A percentile compares a stretch with the other conserved stretches of the same genome.
Evolutionary conservation across 2,797 vertebrate species (phyloP).

Genomic region (Eulemur mongoz): DNA sequence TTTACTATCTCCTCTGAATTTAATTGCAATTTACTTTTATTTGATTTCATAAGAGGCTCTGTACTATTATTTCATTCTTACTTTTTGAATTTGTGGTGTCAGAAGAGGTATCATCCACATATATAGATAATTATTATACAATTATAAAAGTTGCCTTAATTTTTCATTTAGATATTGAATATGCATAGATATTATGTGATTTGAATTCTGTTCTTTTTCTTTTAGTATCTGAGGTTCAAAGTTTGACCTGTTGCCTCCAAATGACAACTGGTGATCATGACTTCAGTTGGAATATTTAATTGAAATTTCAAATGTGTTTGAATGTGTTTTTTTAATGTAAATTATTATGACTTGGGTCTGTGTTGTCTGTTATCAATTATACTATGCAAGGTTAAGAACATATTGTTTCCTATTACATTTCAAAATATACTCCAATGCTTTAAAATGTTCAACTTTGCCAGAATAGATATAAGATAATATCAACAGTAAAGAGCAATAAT

Average conservation of each 20-base stretch:
- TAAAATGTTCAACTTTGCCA: background rate
- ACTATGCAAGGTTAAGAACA: background rate
- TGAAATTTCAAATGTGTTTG: background rate
- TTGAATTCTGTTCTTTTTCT: constrained; percentile 18
- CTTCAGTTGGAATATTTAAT: background rate
- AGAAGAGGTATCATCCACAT: background rate
- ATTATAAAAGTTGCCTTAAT: background rate
- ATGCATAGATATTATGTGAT: background rate
- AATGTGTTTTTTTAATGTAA: background rate
- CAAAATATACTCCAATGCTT: background rate
- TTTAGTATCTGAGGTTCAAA: background rate
- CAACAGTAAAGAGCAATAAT: too few species aligned
- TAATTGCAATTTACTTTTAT: background rate
- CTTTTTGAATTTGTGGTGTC: background rate
- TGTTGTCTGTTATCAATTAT: background rate
- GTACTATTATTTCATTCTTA: background rate
- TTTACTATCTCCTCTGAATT: background rate
- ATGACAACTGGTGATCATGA: background rate
- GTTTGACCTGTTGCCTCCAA: background rate
- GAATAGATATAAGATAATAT: background rate
- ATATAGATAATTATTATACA: background rate
- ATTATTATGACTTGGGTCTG: background rate
- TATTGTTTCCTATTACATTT: background rate
- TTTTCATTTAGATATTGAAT: background rate
- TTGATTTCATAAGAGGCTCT: background rate